These are phyloP conservation scores for Bombus confusus DNA, from an alignment of 1,140 invertebrate genomes.

Conservation along the genomic window DNA sequence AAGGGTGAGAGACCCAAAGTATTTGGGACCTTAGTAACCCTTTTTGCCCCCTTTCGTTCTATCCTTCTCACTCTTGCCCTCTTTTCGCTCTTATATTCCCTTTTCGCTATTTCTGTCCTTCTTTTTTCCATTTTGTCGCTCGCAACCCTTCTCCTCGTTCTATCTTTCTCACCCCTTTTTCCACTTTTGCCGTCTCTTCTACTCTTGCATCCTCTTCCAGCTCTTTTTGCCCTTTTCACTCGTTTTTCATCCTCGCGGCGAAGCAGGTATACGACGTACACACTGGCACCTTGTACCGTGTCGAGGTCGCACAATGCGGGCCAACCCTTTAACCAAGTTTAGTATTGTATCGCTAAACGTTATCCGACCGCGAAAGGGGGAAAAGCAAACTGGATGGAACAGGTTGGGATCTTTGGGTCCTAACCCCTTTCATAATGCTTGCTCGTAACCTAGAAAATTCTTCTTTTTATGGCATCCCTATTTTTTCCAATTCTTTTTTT, in stretches of 20 bases:
- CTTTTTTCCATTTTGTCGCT: too few relatives aligned
- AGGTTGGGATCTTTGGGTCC: slow-evolving; percentile 58
- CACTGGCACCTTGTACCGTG: slow-evolving; percentile 57
- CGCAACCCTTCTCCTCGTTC: too few relatives aligned
- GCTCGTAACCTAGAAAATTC: slow-evolving; percentile 49
- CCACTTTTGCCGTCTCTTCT: too few relatives aligned
- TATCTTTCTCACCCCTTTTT: too few relatives aligned
- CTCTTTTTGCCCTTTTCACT: too few relatives aligned
- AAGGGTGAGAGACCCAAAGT: slow-evolving; percentile 69
- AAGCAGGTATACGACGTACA: slow-evolving; percentile 69
- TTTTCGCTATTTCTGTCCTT: too few relatives aligned
- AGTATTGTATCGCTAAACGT: slow-evolving; percentile 70
- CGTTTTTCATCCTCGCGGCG: neutral
- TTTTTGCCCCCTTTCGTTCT: slow-evolving; percentile 25
- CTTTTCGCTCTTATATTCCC: neutral
- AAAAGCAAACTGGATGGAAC: slow-evolving; percentile 53
- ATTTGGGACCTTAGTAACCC: slow-evolving; percentile 60
- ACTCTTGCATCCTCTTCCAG: too few relatives aligned
- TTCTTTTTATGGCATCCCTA: slow-evolving; percentile 21
- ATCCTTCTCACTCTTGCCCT: slow-evolving; percentile 14
- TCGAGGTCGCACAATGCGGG: slow-evolving; percentile 52
- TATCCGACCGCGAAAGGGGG: slow-evolving; percentile 38
- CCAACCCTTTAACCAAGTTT: slow-evolving; percentile 74
- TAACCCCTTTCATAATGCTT: slow-evolving; percentile 58
- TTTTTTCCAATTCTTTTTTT: neutral